Conservation (phyloP, 2,888 invertebrate species). For the Hyposoter didymator region DNA sequence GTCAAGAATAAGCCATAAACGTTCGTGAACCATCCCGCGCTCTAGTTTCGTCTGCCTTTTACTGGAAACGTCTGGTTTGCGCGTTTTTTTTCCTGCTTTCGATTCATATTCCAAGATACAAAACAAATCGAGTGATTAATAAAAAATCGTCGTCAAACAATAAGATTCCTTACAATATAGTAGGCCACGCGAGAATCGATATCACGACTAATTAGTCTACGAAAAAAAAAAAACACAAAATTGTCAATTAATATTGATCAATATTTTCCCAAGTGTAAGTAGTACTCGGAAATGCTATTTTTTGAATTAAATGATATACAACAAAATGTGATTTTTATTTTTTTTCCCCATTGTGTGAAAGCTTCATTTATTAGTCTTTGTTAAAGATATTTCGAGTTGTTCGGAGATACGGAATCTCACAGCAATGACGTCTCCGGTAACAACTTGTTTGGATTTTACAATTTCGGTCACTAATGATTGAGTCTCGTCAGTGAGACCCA, state of each 20-base stretch:
- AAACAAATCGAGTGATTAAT: slow-evolving; percentile 12
- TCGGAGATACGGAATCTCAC: background rate
- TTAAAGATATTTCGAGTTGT: background rate
- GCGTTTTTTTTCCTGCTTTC: background rate
- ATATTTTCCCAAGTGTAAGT: background rate
- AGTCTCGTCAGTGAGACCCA: background rate
- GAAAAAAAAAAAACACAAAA: background rate
- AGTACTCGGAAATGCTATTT: background rate
- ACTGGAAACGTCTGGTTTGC: background rate
- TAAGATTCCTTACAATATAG: background rate
- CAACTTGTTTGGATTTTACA: background rate
- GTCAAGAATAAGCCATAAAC: no score
- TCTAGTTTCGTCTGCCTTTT: background rate
- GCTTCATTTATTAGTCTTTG: background rate
- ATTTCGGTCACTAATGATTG: background rate
- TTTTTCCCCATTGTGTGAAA: background rate
- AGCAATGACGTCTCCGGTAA: background rate
- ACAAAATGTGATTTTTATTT: background rate
- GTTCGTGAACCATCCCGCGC: no score
- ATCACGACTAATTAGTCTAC: background rate
- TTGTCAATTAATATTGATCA: no score
- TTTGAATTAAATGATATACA: background rate
- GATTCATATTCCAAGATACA: background rate
- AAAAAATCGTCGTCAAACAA: slow-evolving; percentile 22
- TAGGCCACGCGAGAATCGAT: background rate